phyloP scores from a whole-genome alignment of 2,113 vertebrate species.

The Gopherus flavomarginatus region DNA sequence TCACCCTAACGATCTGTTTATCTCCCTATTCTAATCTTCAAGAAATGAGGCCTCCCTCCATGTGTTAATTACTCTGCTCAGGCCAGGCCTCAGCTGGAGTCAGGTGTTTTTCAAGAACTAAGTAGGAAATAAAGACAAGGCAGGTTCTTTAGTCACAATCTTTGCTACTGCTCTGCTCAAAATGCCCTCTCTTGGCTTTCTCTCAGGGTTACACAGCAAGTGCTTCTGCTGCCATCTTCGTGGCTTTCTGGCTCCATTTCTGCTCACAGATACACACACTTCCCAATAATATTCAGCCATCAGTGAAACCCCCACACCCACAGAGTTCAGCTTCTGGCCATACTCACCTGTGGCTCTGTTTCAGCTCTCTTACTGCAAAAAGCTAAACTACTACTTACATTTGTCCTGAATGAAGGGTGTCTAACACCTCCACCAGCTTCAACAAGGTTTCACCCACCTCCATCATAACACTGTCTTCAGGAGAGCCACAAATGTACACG shows the following conservation, averaged over 20 bases:
- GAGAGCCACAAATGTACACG: background rate
- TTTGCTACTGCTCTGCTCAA: background rate
- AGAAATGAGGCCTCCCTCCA: too few species aligned
- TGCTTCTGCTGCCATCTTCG: background rate
- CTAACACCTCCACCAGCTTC: background rate
- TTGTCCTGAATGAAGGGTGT: background rate
- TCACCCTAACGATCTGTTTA: too few species aligned
- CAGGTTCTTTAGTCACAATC: background rate
- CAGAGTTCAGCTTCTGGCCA: background rate
- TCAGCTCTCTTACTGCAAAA: background rate
- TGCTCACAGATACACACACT: background rate
- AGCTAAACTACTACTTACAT: background rate
- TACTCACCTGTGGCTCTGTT: background rate
- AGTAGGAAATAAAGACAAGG: background rate
- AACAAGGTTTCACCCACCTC: background rate
- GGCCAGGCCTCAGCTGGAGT: background rate
- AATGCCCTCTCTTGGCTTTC: background rate
- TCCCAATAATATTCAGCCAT: background rate
- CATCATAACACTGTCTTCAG: background rate
- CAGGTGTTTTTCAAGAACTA: background rate
- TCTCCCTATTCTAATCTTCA: too few species aligned
- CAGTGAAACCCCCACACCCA: background rate
- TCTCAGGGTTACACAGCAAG: background rate
- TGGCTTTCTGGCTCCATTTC: background rate
- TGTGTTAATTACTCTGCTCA: too few species aligned